Evolutionary conservation across 2,888 invertebrate species (phyloP), one percentile per base, ranked within the genome.

Genomic region (Sinohyriopsis cumingii): DNA sequence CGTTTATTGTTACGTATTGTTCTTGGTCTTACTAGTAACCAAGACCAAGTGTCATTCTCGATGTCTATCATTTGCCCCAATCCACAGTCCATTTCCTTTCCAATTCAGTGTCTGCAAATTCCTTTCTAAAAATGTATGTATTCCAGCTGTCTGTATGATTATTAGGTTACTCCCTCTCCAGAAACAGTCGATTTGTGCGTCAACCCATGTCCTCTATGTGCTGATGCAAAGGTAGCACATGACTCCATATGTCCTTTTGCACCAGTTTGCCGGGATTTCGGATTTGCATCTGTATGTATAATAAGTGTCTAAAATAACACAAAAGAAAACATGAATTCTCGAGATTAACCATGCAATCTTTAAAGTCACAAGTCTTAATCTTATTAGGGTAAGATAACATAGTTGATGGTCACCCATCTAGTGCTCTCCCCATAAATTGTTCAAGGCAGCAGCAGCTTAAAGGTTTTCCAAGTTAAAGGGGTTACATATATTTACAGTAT

Each of bases 11-110:
- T 28, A 28, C 5, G 2, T 28, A 28, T 5, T 28, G 28, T 28
- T 28, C 28, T 4, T 28, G 28, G 28, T 28, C 72, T 69, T 70
- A 86, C 86, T 83, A 59, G 82, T 80, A 0, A 83, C 77, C 88
- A 87, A 88, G 62, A 75, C 69, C 84, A 84, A 87, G 25, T 73
- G 45, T 57, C 76, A 67, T 63, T 87, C 87, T 7, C 73, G 63
- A n/a, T 77, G 63, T 15, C 66, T 61, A 68, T 88, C 88, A 19
- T 84, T 76, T 0, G 85, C 83, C n/a, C 88, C 88, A n/a, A 87
- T 84, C 88, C 88, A 88, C 22, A 87, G 73, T 5, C 85, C 85
- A 61, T 85, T 82, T 53, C 77, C 80, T 1, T 69, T 71, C 84
- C 86, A 86, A 19, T 71, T 61, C 9, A 84, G 71, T 5, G 55